Conservation (phyloP, 53 echinoderm and acorn worm genomes). For the Pentamera pediparva region DNA sequence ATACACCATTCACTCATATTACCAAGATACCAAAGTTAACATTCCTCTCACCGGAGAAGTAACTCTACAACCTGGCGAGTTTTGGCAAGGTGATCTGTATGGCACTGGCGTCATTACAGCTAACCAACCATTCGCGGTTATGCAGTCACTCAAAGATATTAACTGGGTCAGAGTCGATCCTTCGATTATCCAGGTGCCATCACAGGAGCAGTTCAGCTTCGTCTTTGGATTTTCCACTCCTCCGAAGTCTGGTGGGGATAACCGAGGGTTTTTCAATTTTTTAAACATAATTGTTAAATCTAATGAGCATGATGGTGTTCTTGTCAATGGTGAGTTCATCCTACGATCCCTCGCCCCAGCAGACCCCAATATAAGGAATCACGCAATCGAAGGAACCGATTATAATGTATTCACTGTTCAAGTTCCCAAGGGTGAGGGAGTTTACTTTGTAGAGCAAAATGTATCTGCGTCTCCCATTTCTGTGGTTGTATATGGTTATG, state of each 20-base stretch:
- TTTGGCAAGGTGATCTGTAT: constrained; percentile 39
- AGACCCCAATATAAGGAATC: background rate
- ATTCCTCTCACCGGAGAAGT: constrained; percentile 22
- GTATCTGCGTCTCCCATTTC: constrained; percentile 34
- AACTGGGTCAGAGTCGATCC: constrained; percentile 41
- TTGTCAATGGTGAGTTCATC: constrained; percentile 34
- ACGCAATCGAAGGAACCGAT: constrained; percentile 25
- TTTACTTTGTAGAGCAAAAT: constrained; percentile 50
- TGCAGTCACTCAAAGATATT: constrained; percentile 34
- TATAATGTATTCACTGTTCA: constrained; percentile 35
- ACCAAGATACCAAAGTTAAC: background rate
- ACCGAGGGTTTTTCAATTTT: constrained; percentile 44
- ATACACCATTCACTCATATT: constrained; percentile 43
- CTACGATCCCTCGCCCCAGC: no score
- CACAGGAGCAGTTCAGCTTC: constrained; percentile 52
- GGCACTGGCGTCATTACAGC: constrained; percentile 52
- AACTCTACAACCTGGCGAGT: constrained; percentile 34
- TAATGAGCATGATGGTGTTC: constrained; percentile 20
- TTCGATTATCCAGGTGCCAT: constrained; percentile 56
- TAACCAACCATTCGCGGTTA: constrained; percentile 40
- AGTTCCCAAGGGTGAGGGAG: constrained; percentile 58
- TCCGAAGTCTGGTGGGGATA: constrained; percentile 36
- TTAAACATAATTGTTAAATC: constrained; percentile 46
- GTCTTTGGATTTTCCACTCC: constrained; percentile 59
- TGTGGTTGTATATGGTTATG: constrained; percentile 58